Base-by-base conservation (phyloP, 1,140 invertebrate species). In the Lutraria rhynchaena region DNA sequence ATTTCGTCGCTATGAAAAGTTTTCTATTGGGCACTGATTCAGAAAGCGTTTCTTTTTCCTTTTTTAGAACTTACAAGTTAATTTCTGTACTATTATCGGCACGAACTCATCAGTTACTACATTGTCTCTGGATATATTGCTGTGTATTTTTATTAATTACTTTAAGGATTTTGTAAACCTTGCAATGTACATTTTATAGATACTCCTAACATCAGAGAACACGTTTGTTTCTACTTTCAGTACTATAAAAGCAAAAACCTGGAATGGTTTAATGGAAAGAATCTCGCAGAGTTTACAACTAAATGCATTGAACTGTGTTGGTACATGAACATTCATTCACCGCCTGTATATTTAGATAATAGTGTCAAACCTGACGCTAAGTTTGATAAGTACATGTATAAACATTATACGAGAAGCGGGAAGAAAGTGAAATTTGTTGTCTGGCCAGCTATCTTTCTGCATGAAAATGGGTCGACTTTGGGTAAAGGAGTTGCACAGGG, bases 401-500 rank as follows among this genome's bases (percentile, higher is more conserved):
- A 57, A 22, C 7, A 33, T 17, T 73, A 73, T 33, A 73, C 69
- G 17, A 35, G 22, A n/a, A 19, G 29, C 0, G 69, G 69, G n/a
- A 27, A 37, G 31, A 55, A 37, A 27, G 13, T 73, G 7, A 51
- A 73, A 13, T 57, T 37, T 58, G n/a, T 57, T 37, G 69, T 73
- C 2, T 73, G 69, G 69, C 69, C 69, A 37, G 29, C 31, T 2
- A 33, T 73, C 27, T 0, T 31, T 27, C 35, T 73, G 0, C 9
- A 53, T n/a, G 19, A 73, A 58, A 24, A 24, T 17, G 69, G 51
- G 17, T 2, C 1, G 27, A 22, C 57, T 7, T 9, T 73, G 24
- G 11, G 3, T 1, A 55, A 73, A 29, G 69, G 69, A 9, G 51
- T 57, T n/a, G 69, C 69, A 37, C 69, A 73, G 27, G 69, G 60